Evolutionary conservation across 2,113 vertebrate species (phyloP), one percentile per base, ranked within the genome.

Genomic region (Dryoscopus gambensis): DNA sequence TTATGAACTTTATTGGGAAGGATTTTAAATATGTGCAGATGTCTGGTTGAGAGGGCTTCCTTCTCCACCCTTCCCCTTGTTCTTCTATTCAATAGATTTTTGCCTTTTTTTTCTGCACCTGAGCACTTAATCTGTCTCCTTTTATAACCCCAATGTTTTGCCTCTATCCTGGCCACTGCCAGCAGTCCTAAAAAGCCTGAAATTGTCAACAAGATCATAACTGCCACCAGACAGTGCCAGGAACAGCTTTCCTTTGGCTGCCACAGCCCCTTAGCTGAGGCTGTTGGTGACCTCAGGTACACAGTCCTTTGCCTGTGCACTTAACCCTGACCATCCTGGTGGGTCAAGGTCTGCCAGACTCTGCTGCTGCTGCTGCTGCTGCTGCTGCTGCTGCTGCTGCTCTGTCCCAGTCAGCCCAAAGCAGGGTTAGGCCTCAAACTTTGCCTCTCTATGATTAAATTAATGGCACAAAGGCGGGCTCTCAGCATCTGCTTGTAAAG

Each of bases 401-500:
- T 21, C 64, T 39, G 2, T 4, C 19, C 74, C 74, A 20, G 20
- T 9, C 71, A 68, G 35, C 65, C 78, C 90, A 16, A 3, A 84
- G 70, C 84, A 55, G 12, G 1, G 4, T 39, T 39, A 83, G 74
- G 59, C 80, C 82, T 50, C 84, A 73, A 70, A 84, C 73, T 57
- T 90, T 52, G 87, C 76, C 83, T 62, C 91, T 76, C 85, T 81
- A 40, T 63, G 52, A 82, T 94, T 91, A 90, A 95, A 92, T 95
- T 87, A 96, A 95, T 87, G 62, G 67, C 67, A 53, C 75, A 82
- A 68, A 94, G 87, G 57, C 65, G 0, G 46, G 52, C 77, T 84
- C 87, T 62, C 39, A 87, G 87, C 95, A 98, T 90, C 97, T 98
- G 97, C 95, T 95, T 95, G 74, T 95, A 97, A 96, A 93, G 96